phyloP scores from a whole-genome alignment of 2,113 vertebrate species.

The Cyprinodon variegatus region DNA sequence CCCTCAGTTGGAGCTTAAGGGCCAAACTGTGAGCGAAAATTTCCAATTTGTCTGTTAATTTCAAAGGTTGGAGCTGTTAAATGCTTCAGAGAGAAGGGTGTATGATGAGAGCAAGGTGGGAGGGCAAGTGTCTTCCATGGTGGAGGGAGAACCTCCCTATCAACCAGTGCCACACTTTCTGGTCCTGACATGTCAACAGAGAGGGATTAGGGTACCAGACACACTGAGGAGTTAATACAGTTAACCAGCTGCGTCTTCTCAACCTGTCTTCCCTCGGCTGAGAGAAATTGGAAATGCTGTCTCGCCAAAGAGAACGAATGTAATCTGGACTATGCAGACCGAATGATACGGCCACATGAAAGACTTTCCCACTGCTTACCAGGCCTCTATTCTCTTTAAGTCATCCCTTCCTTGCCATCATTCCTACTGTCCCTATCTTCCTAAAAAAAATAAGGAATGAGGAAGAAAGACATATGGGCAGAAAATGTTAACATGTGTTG shows the following conservation, averaged over 20 bases:
- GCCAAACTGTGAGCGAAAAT: conserved; percentile 50
- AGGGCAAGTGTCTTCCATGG: conserved; percentile 68
- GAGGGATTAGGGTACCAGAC: conserved; percentile 66
- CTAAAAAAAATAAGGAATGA: conserved; percentile 48
- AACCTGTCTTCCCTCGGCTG: conserved; percentile 65
- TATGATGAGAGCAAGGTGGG: conserved; percentile 64
- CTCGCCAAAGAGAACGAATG: conserved; percentile 60
- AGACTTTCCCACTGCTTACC: conserved; percentile 57
- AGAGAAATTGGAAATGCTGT: conserved; percentile 75
- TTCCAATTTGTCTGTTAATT: conserved; percentile 60
- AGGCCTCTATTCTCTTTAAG: conserved; percentile 66
- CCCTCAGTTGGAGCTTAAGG: conserved; percentile 37
- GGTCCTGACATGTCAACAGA: conserved; percentile 70
- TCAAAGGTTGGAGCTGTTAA: conserved; percentile 42
- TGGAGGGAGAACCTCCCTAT: conserved; percentile 68
- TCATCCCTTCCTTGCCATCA: conserved; percentile 52
- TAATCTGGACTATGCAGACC: conserved; percentile 78
- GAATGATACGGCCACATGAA: conserved; percentile 67
- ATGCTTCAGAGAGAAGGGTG: conserved; percentile 33
- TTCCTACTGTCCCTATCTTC: conserved; percentile 46
- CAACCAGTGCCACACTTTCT: conserved; percentile 61
- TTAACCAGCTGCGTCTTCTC: conserved; percentile 68
- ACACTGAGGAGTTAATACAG: conserved; percentile 69
- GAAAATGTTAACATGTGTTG: conserved; percentile 41
- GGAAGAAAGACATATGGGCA: conserved; percentile 61